Conservation (phyloP, 2,888 invertebrate species). For the Cotesia congregata region DNA sequence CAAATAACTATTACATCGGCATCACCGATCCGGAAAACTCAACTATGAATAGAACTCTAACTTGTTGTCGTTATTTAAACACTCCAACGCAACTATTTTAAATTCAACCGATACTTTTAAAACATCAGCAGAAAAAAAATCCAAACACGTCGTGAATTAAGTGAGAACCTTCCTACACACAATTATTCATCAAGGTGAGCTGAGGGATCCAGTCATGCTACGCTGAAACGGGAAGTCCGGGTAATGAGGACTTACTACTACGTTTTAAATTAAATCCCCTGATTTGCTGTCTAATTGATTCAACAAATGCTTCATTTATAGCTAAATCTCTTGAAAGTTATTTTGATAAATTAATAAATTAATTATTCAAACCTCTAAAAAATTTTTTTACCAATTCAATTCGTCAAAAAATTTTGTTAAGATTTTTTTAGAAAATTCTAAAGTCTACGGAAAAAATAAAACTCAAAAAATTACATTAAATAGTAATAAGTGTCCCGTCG, state of each 20-base stretch:
- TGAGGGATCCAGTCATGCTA: constrained; percentile 28
- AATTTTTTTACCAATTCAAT: too few species aligned
- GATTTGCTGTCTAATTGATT: neutral
- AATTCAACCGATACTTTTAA: constrained; percentile 2
- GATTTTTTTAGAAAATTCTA: too few species aligned
- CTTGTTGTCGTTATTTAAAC: neutral
- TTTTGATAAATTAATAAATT: too few species aligned
- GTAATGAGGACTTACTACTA: constrained; percentile 28
- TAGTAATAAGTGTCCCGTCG: too few species aligned
- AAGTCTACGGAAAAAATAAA: too few species aligned
- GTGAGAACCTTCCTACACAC: constrained; percentile 26
- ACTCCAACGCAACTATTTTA: constrained; percentile 8
- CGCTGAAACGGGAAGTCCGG: constrained; percentile 27
- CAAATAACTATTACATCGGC: neutral
- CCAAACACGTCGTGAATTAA: constrained; percentile 29
- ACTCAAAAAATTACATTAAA: too few species aligned
- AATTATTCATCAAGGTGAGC: constrained; percentile 35
- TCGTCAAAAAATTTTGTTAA: too few species aligned
- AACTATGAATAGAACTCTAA: neutral
- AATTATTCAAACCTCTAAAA: too few species aligned
- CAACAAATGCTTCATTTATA: neutral
- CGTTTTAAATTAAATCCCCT: neutral
- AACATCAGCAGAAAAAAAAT: constrained; percentile 25
- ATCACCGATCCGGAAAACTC: neutral
- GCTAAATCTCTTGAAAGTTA: neutral